Percentiles rank a stretch among this genome's conserved stretches.
Evolutionary conservation across 2,113 vertebrate genomes (phyloP).

Genomic region (Petrocephalus microphthalmus): DNA sequence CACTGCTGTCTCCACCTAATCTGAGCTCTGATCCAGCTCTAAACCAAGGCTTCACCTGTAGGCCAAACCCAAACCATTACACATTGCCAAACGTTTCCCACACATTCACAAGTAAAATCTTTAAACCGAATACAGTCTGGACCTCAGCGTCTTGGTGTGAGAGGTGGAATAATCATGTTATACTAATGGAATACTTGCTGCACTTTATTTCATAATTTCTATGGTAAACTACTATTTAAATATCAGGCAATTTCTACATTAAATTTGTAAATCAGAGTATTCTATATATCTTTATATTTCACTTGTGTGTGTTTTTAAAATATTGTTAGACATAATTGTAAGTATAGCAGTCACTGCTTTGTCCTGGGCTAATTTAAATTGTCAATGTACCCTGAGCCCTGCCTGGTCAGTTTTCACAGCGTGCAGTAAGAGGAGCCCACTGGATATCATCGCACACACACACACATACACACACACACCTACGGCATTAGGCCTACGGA

Average conservation of each 20-base stretch:
- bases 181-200: background rate
- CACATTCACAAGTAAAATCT: background rate
- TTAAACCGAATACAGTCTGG: background rate
- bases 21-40: background rate
- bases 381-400: conserved; percentile 65
- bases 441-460: conserved; percentile 61
- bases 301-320: background rate
- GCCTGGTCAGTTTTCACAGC: conserved; percentile 68
- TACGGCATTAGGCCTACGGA: conserved; percentile 62
- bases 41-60: background rate
- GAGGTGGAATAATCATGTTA: background rate
- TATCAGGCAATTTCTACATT: background rate
- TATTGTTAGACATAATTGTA: conserved; percentile 21
- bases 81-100: background rate
- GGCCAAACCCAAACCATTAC: background rate
- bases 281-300: background rate
- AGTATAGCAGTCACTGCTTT: conserved; percentile 54
- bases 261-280: background rate
- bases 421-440: conserved; percentile 58
- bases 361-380: conserved; percentile 63
- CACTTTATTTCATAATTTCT: conserved; percentile 12
- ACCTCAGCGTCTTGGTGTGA: background rate
- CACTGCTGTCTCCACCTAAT: background rate
- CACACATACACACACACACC: conserved; percentile 49
- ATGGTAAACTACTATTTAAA: conserved; percentile 18